Evolutionary conservation across 2,797 vertebrate species (phyloP).

Genomic region (Sebastes cheni): DNA sequence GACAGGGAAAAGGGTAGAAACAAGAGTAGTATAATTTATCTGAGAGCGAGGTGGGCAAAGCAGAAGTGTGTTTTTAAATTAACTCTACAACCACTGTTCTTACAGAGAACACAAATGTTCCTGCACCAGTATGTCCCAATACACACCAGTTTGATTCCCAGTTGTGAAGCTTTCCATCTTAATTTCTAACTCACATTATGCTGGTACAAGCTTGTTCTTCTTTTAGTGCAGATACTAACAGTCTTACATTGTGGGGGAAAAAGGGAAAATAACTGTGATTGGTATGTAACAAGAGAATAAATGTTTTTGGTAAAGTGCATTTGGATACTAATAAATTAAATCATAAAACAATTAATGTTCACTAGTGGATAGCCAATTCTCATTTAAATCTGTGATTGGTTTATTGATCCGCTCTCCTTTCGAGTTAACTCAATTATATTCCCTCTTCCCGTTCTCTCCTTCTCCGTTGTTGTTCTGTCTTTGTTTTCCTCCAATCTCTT

Average conservation of each 20-base stretch:
- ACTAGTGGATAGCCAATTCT: slow-evolving; percentile 17
- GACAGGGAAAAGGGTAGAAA: background rate
- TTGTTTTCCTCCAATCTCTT: slow-evolving; percentile 24
- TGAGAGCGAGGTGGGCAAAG: background rate
- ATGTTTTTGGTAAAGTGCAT: slow-evolving; percentile 4
- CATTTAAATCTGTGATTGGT: slow-evolving; percentile 40
- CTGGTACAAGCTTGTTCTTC: background rate
- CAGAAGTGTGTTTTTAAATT: background rate
- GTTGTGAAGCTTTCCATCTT: background rate
- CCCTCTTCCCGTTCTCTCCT: background rate
- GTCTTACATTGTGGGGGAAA: background rate
- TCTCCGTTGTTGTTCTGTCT: slow-evolving; percentile 12
- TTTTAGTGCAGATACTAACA: background rate
- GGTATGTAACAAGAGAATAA: background rate
- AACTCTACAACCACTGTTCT: background rate
- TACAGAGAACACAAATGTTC: background rate
- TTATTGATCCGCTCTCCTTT: slow-evolving; percentile 48
- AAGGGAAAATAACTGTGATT: background rate
- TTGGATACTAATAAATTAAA: slow-evolving; percentile 27
- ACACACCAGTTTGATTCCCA: background rate
- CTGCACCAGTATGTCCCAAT: background rate
- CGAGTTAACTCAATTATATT: slow-evolving; percentile 30
- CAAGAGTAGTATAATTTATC: background rate
- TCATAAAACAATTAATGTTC: slow-evolving; percentile 25
- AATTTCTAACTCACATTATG: background rate